Evolutionary conservation across 2,113 vertebrate species (phyloP), one percentile per base, ranked within the genome.

Genomic region (Felis catus): DNA sequence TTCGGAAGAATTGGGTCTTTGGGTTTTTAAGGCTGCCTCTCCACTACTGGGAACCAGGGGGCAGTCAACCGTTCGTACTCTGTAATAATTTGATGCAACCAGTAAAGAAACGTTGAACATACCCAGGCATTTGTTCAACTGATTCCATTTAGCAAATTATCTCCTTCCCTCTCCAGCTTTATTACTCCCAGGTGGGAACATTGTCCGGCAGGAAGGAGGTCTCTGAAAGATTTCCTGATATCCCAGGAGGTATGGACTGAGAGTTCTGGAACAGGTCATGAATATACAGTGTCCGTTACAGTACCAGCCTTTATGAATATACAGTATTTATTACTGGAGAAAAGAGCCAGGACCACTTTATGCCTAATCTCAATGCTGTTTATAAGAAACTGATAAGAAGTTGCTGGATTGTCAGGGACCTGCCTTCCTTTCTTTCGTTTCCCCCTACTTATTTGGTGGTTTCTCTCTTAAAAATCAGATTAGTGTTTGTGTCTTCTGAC

Each of bases 401-500:
- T 71, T 78, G 41, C 39, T 27, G n/a, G 48, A 85, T 78, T 81
- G 25, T 76, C 21, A 78, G 65, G 78, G 61, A 79, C 14, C 39
- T 71, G 9, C 27, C 33, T 66, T 15, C 58, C 16, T 66, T n/a
- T n/a, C 4, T 95, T 45, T 51, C 31, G 66, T 23, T 7, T 4
- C 1, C 9, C 27, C 12, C 68, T 55, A 12, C 71, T 88, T 80
- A 8, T 53, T 78, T 93, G 53, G 18, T 83, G 48, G 61, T 91
- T 95, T 96, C 65, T 78, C 19, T 93, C 65, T 96, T 78, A 83
- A 92, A 97, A 96, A 70, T 86, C 36, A 48, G 39, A 95, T 84
- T 85, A 27, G 18, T 73, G 66, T 87, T 92, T 96, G 92, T 96
- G 31, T 80, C 71, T 73, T 73, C 79, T 97, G 93, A 96, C 97